Evolutionary conservation across 2,888 invertebrate genomes (phyloP), one percentile per base, ranked within the genome.

Genomic region (Phyllotreta cruciferae): DNA sequence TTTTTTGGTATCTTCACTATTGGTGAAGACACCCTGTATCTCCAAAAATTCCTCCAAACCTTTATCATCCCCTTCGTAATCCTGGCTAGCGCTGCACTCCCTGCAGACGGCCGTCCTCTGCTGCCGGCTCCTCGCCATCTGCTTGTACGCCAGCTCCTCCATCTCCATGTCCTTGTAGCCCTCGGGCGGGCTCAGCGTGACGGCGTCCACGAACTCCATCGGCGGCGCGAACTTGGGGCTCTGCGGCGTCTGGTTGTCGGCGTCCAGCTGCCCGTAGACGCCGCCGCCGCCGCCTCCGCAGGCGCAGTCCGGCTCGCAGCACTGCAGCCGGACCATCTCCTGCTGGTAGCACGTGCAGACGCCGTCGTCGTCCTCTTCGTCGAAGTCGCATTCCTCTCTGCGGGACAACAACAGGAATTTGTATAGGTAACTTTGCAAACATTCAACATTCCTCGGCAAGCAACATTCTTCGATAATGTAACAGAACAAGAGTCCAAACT

Each of bases 141-240:
- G 61, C 35, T 56, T 72, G 89, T 83, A 79, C 49, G 89, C 88
- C 52, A 88, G 85, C 54, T 81, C 72, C 66, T 80, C 78, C 70
- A 87, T 80, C 71, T 91, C 91, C 84, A 90, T 86, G 78, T 94
- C 94, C 81, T 94, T 94, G 83, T 94, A 94, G 7, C 94, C 94
- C 78, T 94, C 94, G 8, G 94, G 94, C 24, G 94, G 94, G 78
- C 93, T 94, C 63, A 94, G 85, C 3, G 94, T 94, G 44, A 93
- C 92, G 67, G 91, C 88, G 79, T 92, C 92, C 64, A 89, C 88
- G 78, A 88, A 88, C 80, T 91, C 91, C 76, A 88, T 85, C 41
- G 88, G 87, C 38, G 88, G 87, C 66, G 87, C 87, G 80, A 87
- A 90, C 76, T 86, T 85, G 52, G 85, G 85, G 71, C 85, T 85